Base-by-base conservation (phyloP, 2,888 invertebrate genomes). In the Serrognathus titanus region DNA sequence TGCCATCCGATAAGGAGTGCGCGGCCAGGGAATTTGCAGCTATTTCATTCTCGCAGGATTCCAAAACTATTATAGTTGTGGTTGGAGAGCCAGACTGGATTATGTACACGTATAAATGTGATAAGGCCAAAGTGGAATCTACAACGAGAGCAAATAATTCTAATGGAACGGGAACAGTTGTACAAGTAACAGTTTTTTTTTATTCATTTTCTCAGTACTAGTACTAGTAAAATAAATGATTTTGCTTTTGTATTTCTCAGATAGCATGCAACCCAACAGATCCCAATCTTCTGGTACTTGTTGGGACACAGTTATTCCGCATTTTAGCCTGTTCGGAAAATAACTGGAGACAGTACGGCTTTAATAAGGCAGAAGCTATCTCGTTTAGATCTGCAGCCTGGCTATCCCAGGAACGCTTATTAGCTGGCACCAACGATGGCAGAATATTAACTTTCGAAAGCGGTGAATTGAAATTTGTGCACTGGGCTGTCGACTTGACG, bases 21-120 rank as follows among this genome's bases (percentile, higher is more conserved):
- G 78, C 80, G 3, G 82, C 88, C 0, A 81, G 78, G 53, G 87
- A 86, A 68, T 89, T 89, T 70, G 85, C 86, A 9, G 85, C 87
- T 55, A 78, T 92, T 1, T 83, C 86, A 31, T 94, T 97, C 69
- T 89, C 92, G 0, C 85, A 81, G 59, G 95, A 96, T 73, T 91
- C 89, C 1, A 90, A 90, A 72, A 87, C 88, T 63, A 74, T 97
- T 9, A 85, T 89, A 1, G 85, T 89, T 0, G 85, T 96, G 35
- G 90, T 91, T 0, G 90, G 90, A 2, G 87, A 88, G 59, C 93
- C 94, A 0, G 94, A 94, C 73, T 89, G 89, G 87, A 86, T 83
- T 66, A 80, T 92, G 78, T 82, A 92, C 70, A 86, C 88, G 77
- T 90, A 92, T 80, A 87, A 88, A 72, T 85, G 90, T 87, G 91